Evolutionary conservation across 1,140 invertebrate species (phyloP).

Genomic region (Bombus turneri): DNA sequence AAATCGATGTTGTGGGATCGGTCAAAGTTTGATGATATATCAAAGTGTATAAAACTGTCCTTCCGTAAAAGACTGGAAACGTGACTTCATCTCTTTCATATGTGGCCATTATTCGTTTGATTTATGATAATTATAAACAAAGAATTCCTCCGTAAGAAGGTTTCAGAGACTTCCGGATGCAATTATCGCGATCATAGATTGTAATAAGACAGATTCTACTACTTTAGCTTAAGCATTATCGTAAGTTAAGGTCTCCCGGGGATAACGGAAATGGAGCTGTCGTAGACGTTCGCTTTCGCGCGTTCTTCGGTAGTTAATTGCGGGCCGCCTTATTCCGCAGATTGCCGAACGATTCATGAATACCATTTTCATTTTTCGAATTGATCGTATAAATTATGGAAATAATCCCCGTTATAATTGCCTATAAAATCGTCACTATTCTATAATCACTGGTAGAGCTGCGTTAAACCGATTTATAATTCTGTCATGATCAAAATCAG

Average conservation of each 20-base stretch:
- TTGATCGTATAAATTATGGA: neutral
- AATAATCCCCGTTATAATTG: conserved; percentile 34
- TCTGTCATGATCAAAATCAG: conserved; percentile 16
- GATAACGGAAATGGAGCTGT: conserved; percentile 61
- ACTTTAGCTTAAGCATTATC: conserved; percentile 51
- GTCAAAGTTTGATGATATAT: too few relatives aligned
- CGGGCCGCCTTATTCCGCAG: conserved; percentile 34
- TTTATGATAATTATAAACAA: neutral
- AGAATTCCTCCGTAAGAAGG: neutral
- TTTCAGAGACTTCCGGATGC: neutral
- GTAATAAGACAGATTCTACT: conserved; percentile 52
- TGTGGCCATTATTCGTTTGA: too few relatives aligned
- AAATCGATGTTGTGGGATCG: too few relatives aligned
- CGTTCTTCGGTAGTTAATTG: conserved; percentile 42
- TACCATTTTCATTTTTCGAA: conserved; percentile 29
- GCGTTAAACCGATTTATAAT: conserved; percentile 3
- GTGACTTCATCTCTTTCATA: too few relatives aligned
- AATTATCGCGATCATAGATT: conserved; percentile 42
- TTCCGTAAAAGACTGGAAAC: too few relatives aligned
- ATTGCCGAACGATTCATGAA: conserved; percentile 42
- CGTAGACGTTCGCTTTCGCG: conserved; percentile 39
- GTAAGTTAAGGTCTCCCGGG: conserved; percentile 56
- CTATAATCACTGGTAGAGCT: neutral
- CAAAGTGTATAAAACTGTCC: too few relatives aligned
- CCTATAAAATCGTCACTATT: conserved; percentile 10